phyloP scores from a whole-genome alignment of 37 sponge, comb jelly and placozoan genomes.

The Tethya wilhelma region DNA sequence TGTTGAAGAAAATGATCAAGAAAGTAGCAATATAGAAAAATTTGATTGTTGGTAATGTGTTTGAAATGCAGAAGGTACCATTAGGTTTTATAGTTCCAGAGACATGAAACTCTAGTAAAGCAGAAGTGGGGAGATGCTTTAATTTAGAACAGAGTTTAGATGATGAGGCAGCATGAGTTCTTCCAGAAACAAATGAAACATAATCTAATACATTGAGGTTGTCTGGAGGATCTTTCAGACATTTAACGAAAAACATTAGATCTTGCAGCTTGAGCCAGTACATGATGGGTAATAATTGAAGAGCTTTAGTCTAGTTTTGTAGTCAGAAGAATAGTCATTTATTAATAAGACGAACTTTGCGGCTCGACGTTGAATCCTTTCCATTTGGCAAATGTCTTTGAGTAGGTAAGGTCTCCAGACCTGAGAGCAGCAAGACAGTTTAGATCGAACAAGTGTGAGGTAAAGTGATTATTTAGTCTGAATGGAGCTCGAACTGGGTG shows the following conservation, averaged over 20 bases:
- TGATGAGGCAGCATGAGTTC: not conserved
- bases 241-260: not conserved
- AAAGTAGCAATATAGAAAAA: too few species aligned
- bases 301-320: constrained; percentile 8
- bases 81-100: not conserved
- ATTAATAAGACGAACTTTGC: constrained; percentile 15
- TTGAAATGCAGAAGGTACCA: too few species aligned
- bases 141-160: not conserved
- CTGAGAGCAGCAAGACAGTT: too few species aligned
- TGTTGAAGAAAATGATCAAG: too few species aligned
- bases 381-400: too few species aligned
- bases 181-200: not conserved
- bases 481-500: too few species aligned
- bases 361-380: not conserved
- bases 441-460: too few species aligned
- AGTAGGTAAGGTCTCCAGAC: too few species aligned
- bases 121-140: not conserved
- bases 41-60: too few species aligned
- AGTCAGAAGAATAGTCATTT: not conserved
- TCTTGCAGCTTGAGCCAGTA: not conserved
- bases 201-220: too few species aligned
- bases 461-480: too few species aligned
- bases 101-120: not conserved
- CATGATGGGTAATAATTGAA: not conserved
- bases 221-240: too few species aligned